Conservation (phyloP, 2,888 invertebrate species). For the Agonopterix arenella region DNA sequence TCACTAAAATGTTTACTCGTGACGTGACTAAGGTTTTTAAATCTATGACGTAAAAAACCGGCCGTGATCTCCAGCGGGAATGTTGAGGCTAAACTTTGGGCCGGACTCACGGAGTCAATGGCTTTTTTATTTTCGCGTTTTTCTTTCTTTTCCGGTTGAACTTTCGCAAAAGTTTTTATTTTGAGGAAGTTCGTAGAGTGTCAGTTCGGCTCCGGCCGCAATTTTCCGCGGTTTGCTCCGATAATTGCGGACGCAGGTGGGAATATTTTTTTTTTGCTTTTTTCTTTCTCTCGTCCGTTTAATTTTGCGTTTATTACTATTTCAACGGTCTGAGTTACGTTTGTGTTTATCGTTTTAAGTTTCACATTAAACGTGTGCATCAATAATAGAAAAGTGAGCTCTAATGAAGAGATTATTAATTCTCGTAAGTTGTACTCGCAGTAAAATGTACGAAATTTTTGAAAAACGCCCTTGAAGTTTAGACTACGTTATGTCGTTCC, state of each 20-base stretch:
- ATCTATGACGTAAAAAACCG: constrained; percentile 42
- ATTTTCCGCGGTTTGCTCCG: constrained; percentile 69
- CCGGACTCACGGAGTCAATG: constrained; percentile 68
- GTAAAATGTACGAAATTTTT: no score
- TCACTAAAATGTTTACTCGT: no score
- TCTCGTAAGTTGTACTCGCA: no score
- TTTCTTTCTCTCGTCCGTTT: constrained; percentile 22
- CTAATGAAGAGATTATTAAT: no score
- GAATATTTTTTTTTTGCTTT: constrained; percentile 35
- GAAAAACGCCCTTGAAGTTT: no score
- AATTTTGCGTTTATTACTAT: constrained; percentile 29
- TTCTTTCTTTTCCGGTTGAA: constrained; percentile 59
- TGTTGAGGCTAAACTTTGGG: constrained; percentile 57
- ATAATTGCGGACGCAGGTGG: constrained; percentile 74
- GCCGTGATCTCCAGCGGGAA: constrained; percentile 51
- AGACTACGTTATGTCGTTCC: no score
- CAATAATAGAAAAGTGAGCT: no score
- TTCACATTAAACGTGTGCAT: no score
- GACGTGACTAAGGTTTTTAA: no score
- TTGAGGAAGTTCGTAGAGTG: constrained; percentile 71
- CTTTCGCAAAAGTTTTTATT: constrained; percentile 67
- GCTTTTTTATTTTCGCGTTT: constrained; percentile 73
- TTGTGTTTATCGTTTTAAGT: no score
- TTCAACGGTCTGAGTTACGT: neutral
- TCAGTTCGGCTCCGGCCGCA: constrained; percentile 70